phyloP scores from a whole-genome alignment of 2,113 vertebrate genomes.

The Nesoenas mayeri region DNA sequence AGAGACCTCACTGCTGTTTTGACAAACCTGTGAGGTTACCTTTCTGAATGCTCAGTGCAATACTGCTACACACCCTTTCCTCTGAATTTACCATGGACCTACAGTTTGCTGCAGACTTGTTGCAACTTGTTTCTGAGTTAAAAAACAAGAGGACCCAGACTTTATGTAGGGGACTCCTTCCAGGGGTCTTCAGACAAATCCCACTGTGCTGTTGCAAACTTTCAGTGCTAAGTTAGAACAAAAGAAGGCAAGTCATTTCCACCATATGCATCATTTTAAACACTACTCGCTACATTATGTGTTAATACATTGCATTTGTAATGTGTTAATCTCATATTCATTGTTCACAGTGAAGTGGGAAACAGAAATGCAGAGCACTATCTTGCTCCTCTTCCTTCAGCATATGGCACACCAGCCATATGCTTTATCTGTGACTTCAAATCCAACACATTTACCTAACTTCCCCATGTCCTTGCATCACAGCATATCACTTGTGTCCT shows the following conservation, averaged over 20 bases:
- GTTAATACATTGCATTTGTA: neutral
- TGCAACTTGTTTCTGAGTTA: neutral
- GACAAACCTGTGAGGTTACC: neutral
- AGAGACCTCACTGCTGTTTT: neutral
- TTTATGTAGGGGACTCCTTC: neutral
- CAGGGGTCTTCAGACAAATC: neutral
- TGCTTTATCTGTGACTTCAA: neutral
- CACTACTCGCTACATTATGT: neutral
- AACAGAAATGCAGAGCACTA: neutral
- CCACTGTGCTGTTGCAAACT: neutral
- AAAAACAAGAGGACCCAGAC: neutral
- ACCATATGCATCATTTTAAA: rapidly evolving
- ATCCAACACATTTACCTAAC: neutral
- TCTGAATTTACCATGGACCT: neutral
- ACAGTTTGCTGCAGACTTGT: neutral
- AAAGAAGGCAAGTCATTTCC: neutral
- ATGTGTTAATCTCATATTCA: neutral
- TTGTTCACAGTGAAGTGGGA: neutral
- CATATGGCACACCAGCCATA: neutral
- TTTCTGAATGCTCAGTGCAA: neutral
- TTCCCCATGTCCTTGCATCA: neutral
- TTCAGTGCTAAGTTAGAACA: neutral
- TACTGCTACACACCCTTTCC: neutral
- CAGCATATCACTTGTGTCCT: rapidly evolving
- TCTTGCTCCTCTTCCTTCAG: neutral